Evolutionary conservation across 2,797 vertebrate species (phyloP).

Genomic region (Sarcophilus harrisii): DNA sequence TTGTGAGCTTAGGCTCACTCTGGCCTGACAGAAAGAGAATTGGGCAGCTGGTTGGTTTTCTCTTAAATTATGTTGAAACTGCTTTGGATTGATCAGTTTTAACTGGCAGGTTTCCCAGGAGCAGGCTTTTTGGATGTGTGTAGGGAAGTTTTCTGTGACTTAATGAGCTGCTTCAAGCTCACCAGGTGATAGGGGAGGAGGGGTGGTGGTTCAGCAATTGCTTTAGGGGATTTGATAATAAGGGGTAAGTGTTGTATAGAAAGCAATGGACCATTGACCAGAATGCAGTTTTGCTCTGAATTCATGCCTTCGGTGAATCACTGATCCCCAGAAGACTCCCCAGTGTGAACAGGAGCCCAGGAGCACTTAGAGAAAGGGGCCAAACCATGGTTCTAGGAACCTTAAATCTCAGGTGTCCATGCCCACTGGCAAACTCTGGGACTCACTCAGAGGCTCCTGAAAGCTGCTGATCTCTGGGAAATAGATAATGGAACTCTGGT

Average conservation of each 20-base stretch:
- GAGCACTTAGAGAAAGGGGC: background rate
- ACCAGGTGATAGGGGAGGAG: conserved; percentile 78
- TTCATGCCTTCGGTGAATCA: conserved; percentile 59
- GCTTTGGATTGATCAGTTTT: conserved; percentile 73
- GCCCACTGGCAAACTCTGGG: background rate
- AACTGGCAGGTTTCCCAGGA: conserved; percentile 77
- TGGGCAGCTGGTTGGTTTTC: conserved; percentile 69
- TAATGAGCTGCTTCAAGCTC: conserved; percentile 83
- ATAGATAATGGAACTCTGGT: background rate
- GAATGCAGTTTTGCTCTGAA: conserved; percentile 38
- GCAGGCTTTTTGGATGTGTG: conserved; percentile 77
- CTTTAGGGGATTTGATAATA: conserved; percentile 85
- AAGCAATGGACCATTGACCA: conserved; percentile 50
- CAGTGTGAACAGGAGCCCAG: conserved; percentile 27
- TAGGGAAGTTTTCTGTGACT: conserved; percentile 78
- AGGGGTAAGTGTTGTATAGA: conserved; percentile 71
- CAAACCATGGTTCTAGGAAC: background rate
- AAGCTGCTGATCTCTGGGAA: background rate
- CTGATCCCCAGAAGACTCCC: conserved; percentile 61
- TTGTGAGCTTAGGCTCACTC: conserved; percentile 64
- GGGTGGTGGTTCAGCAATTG: conserved; percentile 66
- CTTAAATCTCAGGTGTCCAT: background rate
- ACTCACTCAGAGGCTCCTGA: background rate
- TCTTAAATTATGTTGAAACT: conserved; percentile 82
- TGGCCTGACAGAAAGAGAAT: conserved; percentile 64